These are phyloP conservation scores for Crambe crambe DNA, from an alignment of 37 sponge, comb jelly and placozoan species.

Conservation along the genomic window DNA sequence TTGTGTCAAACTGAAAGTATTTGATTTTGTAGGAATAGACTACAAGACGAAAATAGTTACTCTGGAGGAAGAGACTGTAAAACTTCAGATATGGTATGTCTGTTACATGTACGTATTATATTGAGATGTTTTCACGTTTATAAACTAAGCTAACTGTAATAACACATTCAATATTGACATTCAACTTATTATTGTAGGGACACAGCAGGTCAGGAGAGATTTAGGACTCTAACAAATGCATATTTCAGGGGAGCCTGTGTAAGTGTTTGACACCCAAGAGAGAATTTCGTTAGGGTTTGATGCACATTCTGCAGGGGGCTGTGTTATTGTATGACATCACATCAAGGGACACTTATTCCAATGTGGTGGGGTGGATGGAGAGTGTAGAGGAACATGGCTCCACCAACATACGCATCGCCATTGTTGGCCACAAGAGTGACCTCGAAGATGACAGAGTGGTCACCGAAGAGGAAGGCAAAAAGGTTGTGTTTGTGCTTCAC, in stretches of 20 bases:
- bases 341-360: conserved; percentile 39
- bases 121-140: neutral
- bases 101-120: neutral
- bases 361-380: conserved; percentile 52
- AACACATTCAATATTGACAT: neutral
- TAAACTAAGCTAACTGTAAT: neutral
- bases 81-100: conserved; percentile 76
- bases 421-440: conserved; percentile 86
- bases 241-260: conserved; percentile 64
- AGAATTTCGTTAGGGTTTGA: neutral
- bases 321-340: conserved; percentile 82
- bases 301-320: conserved; percentile 47
- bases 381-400: conserved; percentile 57
- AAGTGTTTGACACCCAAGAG: conserved; percentile 3
- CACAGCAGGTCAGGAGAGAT: conserved; percentile 67
- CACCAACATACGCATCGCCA: conserved; percentile 23
- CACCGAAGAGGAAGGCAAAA: conserved; percentile 54
- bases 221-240: conserved; percentile 46
- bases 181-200: conserved; percentile 30
- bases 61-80: conserved; percentile 50
- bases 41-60: conserved; percentile 62
- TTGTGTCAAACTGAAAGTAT: neutral
- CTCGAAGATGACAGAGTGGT: conserved; percentile 56
- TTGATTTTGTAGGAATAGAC: conserved; percentile 69
- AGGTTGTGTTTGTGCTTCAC: conserved; percentile 8